Base-by-base conservation (phyloP, 2,113 vertebrate species). In the Solea senegalensis region DNA sequence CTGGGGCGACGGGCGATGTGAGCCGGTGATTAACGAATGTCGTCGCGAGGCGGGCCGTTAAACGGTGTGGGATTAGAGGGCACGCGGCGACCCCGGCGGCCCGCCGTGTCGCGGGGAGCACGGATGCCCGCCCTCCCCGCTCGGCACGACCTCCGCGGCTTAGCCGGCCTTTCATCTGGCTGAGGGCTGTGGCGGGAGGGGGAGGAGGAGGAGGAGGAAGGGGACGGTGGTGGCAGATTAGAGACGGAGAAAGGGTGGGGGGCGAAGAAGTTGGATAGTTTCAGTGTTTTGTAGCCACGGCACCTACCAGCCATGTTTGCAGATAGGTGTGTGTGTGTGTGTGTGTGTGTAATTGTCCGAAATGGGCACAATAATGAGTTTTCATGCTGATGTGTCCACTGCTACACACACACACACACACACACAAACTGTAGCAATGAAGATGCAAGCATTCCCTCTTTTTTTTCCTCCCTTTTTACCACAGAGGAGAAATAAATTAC, bases 61-160 rank as follows among this genome's bases (percentile, higher is more conserved):
- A 93, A 91, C 82, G 85, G 81, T 90, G 88, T 90, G 91, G 93
- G 93, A 93, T 94, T 92, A 93, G 90, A 90, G 85, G 84, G 65
- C 85, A 83, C 11, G 74, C 80, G 54, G 86, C 67, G 63, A 60
- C 76, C 21, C 21, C 63, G 77, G 82, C 39, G 81, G 86, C 81
- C 88, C 73, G 52, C 83, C 74, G 88, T 80, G n/a, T 83, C 68
- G 80, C 90, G 65, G 84, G 83, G 84, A 87, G 84, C 85, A 56
- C 76, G 26, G 57, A 70, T 50, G 78, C n/a, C n/a, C n/a, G 21
- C 21, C 91, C 73, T 71, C 84, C 85, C 68, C 54, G 57, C 87
- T 85, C 90, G n/a, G 83, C 86, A 88, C 76, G 89, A 88, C 83
- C 86, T 90, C 90, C 78, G 54, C 52, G 48, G 89, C 90, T 91